Evolutionary conservation across 2,797 vertebrate species (phyloP), one percentile per base, ranked within the genome.

Genomic region (Thripadectes ignobilis): DNA sequence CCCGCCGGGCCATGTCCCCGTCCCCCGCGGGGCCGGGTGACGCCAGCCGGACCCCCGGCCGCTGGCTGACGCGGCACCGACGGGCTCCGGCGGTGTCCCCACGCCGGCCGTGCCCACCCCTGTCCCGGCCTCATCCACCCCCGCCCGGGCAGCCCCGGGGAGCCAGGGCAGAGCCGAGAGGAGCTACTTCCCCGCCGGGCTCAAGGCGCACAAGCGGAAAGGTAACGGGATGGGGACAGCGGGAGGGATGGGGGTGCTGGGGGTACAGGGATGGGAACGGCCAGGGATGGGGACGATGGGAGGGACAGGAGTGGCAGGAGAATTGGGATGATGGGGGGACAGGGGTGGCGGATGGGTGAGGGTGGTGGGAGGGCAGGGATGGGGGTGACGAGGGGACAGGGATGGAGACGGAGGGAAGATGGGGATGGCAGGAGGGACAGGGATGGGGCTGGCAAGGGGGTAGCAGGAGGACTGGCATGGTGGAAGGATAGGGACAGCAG

Each of bases 141-240:
- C 69, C 27, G 4, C 58, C 91, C 6, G 55, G 46, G 76, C 79
- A 96, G 94, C 93, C 69, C 92, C 82, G 17, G 96, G 95, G 89
- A 94, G 89, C 52, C 94, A 95, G 62, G 63, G 66, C 91, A 94
- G 93, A 83, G 95, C 90, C 39, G 96, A 97, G 81, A 65, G 85
- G 52, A 95, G 92, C 59, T 81, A 67, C 90, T 96, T 93, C 89
- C 95, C 95, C 14, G 80, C 94, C 22, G 82, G 93, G 83, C 87
- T 86, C 79, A 96, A 88, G 86, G 95, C 95, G 6, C 96, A 96
- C 89, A 96, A 96, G 59, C 67, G 95, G 91, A 96, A 92, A 96
- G 95, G 96, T 96, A 95, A 91, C 9, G 39, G 90, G 38, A 72
- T 2, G 16, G 55, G 14, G 39, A 14, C 8, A 7, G 24, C 0